Percentiles rank a stretch among this genome's conserved stretches.
phyloP scores from a whole-genome alignment of 2,888 invertebrate genomes.

The Epistrophe grossulariae region DNA sequence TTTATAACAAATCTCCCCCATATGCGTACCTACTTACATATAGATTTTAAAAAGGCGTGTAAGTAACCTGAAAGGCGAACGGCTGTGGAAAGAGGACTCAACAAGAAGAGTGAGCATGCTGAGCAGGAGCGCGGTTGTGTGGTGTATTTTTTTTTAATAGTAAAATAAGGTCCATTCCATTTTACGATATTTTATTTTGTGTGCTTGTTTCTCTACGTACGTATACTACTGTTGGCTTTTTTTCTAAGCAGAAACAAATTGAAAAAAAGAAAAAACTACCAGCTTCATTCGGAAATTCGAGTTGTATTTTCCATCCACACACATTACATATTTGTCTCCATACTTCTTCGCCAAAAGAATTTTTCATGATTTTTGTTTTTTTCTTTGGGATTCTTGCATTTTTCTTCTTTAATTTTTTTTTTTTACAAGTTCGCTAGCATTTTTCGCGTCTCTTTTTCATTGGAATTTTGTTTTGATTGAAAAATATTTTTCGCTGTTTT shows the following conservation, averaged over 20 bases:
- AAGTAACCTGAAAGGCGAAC: conserved; percentile 65
- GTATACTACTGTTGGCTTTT: conserved; percentile 54
- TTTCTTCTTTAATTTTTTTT: conserved; percentile 44
- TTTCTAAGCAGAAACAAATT: neutral
- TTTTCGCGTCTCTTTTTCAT: conserved; percentile 69
- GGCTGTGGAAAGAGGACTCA: conserved; percentile 57
- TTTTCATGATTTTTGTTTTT: conserved; percentile 37
- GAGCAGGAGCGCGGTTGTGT: conserved; percentile 29
- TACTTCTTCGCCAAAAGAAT: conserved; percentile 62
- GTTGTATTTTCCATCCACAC: conserved; percentile 69
- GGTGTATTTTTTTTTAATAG: conserved; percentile 66
- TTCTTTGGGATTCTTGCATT: conserved; percentile 34
- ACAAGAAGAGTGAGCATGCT: conserved; percentile 16
- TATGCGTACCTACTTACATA: conserved; percentile 48
- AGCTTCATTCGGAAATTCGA: conserved; percentile 71
- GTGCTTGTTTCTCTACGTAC: conserved; percentile 60
- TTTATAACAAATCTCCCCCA: conserved; percentile 33
- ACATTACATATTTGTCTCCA: conserved; percentile 42
- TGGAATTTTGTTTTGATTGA: conserved; percentile 76
- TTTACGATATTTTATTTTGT: conserved; percentile 72
- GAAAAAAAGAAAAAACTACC: conserved; percentile 22
- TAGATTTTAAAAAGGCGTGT: conserved; percentile 71
- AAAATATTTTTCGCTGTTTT: conserved; percentile 68
- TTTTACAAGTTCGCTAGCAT: conserved; percentile 62
- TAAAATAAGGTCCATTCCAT: conserved; percentile 74